Conservation (phyloP, 2,797 vertebrate species). For the Squalus acanthias region DNA sequence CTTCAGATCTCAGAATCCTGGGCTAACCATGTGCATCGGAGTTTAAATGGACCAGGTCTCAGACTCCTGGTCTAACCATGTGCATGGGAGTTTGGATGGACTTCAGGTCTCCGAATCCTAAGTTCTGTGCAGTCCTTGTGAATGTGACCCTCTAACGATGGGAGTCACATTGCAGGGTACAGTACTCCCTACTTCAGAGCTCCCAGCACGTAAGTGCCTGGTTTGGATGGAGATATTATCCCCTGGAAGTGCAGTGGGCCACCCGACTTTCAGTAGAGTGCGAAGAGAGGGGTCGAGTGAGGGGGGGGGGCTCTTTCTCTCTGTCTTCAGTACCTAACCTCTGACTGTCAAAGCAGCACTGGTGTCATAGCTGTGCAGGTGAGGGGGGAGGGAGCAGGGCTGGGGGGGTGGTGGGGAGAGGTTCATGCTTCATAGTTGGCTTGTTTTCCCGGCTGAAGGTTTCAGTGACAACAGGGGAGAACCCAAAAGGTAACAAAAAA, state of each 20-base stretch:
- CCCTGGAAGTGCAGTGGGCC: too few relatives aligned
- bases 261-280: neutral
- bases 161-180: too few relatives aligned
- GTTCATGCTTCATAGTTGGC: neutral
- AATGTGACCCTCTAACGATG: neutral
- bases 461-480: neutral
- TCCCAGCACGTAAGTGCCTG: neutral
- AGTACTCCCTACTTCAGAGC: neutral
- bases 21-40: too few relatives aligned
- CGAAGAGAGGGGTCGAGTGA: neutral
- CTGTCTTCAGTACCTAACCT: neutral
- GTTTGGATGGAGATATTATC: too few relatives aligned
- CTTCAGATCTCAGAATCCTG: too few relatives aligned
- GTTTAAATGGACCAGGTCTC: too few relatives aligned
- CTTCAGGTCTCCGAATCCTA: too few relatives aligned
- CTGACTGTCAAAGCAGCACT: conserved; percentile 10
- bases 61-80: neutral
- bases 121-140: neutral
- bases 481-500: neutral
- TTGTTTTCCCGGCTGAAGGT: conserved; percentile 29
- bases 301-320: neutral
- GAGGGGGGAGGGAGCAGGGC: too few relatives aligned
- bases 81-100: neutral
- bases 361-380: conserved; percentile 7
- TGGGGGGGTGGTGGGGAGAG: neutral